Evolutionary conservation across 2,888 invertebrate species (phyloP).

Genomic region (Dermolepida albohirtum): DNA sequence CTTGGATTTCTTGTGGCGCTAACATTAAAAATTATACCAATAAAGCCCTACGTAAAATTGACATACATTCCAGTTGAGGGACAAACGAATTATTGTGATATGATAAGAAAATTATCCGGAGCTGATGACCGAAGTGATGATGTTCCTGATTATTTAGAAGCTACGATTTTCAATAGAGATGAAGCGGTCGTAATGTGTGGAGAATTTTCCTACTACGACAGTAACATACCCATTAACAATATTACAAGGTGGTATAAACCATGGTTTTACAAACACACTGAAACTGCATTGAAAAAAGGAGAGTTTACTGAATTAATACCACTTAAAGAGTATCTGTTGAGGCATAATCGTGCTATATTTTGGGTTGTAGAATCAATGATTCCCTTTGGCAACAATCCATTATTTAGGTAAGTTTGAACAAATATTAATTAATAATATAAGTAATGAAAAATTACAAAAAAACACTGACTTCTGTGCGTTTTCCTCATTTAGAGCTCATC

Average conservation of each 20-base stretch:
- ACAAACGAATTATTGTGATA: constrained; percentile 73
- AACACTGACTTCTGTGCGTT: too few species aligned
- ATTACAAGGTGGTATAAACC: constrained; percentile 77
- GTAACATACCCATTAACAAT: constrained; percentile 67
- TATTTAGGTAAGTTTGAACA: constrained; percentile 62
- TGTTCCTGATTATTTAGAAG: constrained; percentile 75
- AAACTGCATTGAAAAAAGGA: constrained; percentile 69
- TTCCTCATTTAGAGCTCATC: too few species aligned
- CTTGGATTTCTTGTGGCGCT: constrained; percentile 75
- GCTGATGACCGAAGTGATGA: constrained; percentile 58
- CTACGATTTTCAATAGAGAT: constrained; percentile 73
- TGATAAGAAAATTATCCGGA: constrained; percentile 72
- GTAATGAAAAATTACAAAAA: too few species aligned
- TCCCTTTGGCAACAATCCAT: constrained; percentile 74
- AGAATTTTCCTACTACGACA: constrained; percentile 72
- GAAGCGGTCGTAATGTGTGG: constrained; percentile 76
- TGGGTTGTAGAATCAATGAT: constrained; percentile 81
- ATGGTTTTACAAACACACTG: constrained; percentile 78
- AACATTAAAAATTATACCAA: constrained; percentile 72
- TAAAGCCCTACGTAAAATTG: constrained; percentile 75
- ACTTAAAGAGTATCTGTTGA: constrained; percentile 72
- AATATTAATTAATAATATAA: too few species aligned
- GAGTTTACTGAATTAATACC: constrained; percentile 73
- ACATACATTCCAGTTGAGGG: constrained; percentile 74
- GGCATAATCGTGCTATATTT: constrained; percentile 77